Percentiles rank a stretch among this genome's conserved stretches.
These are phyloP conservation scores for Champsocephalus esox DNA, from an alignment of 2,797 vertebrate genomes.

Conservation along the genomic window DNA sequence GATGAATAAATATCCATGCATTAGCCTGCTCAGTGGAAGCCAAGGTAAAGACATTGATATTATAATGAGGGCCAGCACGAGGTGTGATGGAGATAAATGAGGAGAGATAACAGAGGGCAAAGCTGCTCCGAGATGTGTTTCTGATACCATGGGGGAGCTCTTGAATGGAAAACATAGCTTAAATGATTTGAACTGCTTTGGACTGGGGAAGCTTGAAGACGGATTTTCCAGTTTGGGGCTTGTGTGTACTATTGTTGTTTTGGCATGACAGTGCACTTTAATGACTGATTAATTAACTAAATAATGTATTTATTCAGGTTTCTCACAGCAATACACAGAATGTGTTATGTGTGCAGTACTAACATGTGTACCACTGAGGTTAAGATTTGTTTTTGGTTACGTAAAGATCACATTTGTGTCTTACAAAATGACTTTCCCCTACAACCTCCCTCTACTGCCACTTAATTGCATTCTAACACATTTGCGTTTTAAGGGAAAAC, in stretches of 20 bases:
- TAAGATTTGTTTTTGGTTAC: too few species aligned
- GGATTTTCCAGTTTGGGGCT: not conserved
- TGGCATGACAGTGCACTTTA: not conserved
- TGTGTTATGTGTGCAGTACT: too few species aligned
- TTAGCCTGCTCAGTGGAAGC: conserved; percentile 39
- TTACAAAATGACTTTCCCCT: too few species aligned
- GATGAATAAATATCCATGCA: conserved; percentile 71
- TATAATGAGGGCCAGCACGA: conserved; percentile 51
- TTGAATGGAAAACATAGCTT: not conserved
- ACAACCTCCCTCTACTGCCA: too few species aligned
- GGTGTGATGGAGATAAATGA: conserved; percentile 35
- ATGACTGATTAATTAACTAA: not conserved
- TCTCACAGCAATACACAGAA: not conserved
- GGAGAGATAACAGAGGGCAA: conserved; percentile 15
- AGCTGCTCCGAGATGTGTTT: conserved; percentile 7
- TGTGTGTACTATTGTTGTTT: not conserved
- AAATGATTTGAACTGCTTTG: conserved; percentile 3
- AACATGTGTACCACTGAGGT: too few species aligned
- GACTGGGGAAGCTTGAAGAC: not conserved
- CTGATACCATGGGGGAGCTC: not conserved
- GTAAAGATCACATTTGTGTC: too few species aligned
- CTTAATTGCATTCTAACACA: too few species aligned
- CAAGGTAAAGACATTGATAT: conserved; percentile 51
- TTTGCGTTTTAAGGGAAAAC: too few species aligned
- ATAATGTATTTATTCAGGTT: not conserved